Conservation (phyloP, 53 echinoderm and acorn worm genomes). For the Apostichopus leukothele region DNA sequence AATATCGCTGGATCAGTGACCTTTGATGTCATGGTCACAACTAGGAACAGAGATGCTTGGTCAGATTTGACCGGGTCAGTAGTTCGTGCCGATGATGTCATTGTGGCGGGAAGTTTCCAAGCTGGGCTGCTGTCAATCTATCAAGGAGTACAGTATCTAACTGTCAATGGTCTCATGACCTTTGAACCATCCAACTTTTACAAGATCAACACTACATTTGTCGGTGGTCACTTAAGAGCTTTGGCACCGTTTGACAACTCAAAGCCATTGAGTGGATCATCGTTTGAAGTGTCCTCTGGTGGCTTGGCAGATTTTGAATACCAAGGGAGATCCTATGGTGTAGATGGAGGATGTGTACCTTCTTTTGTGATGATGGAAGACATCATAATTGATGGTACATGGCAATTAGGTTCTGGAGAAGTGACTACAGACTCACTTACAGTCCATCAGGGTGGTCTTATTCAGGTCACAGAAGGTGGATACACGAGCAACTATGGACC, state of each 20-base stretch:
- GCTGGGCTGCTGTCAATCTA: conserved; percentile 62
- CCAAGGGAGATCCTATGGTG: conserved; percentile 40
- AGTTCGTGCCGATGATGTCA: conserved; percentile 60
- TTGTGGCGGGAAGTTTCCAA: conserved; percentile 54
- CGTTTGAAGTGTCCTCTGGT: conserved; percentile 39
- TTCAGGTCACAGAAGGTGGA: conserved; percentile 71
- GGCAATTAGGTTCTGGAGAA: conserved; percentile 59
- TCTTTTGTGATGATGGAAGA: conserved; percentile 49
- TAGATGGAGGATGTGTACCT: conserved; percentile 49
- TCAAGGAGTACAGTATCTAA: conserved; percentile 49
- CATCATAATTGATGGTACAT: conserved; percentile 53
- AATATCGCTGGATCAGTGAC: conserved; percentile 54
- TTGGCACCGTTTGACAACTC: conserved; percentile 50
- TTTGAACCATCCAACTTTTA: conserved; percentile 62
- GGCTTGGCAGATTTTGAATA: conserved; percentile 62
- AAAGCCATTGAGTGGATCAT: conserved; percentile 50
- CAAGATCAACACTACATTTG: conserved; percentile 49
- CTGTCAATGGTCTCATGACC: conserved; percentile 55
- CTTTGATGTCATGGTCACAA: conserved; percentile 40
- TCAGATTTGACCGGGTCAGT: conserved; percentile 44
- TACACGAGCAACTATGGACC: conserved; percentile 67
- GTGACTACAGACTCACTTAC: conserved; percentile 19
- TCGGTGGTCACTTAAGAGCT: conserved; percentile 63
- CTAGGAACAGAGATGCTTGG: conserved; percentile 57
- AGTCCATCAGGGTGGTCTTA: conserved; percentile 51